These are phyloP conservation scores for Fabriciana adippe DNA, from an alignment of 2,888 invertebrate species.

Conservation along the genomic window DNA sequence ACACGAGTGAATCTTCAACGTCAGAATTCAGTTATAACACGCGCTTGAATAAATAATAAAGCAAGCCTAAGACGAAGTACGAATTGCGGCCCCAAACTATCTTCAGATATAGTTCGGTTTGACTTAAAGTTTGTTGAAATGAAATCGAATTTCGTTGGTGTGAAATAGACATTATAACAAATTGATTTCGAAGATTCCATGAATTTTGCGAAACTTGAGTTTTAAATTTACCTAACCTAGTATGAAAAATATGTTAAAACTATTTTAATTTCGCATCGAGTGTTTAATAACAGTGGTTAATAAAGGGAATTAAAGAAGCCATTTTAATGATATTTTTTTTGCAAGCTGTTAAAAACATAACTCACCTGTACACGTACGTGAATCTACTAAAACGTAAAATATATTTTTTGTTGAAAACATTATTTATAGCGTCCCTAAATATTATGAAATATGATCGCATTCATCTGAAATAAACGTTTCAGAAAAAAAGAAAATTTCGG, in stretches of 20 bases:
- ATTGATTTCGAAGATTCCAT: conserved; percentile 2
- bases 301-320: too few relatives aligned
- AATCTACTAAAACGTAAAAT: conserved; percentile 14
- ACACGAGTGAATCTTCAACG: conserved; percentile 26
- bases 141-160: conserved; percentile 19
- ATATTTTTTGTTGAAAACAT: conserved; percentile 24
- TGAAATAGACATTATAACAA: conserved; percentile 3
- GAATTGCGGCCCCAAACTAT: conserved; percentile 26
- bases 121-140: conserved; percentile 25
- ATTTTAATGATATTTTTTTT: too few relatives aligned
- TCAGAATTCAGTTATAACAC: conserved; percentile 33
- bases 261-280: too few relatives aligned
- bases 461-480: conserved; percentile 32
- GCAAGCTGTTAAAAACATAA: too few relatives aligned
- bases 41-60: conserved; percentile 33
- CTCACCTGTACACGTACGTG: too few relatives aligned
- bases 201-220: too few relatives aligned
- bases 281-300: too few relatives aligned
- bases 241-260: too few relatives aligned
- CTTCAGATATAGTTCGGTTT: conserved; percentile 24
- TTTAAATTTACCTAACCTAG: too few relatives aligned
- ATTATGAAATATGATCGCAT: conserved; percentile 35
- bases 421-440: conserved; percentile 31
- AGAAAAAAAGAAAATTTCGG: conserved; percentile 27
- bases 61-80: conserved; percentile 27